These are phyloP conservation scores for Plumapathes pennacea DNA, from an alignment of 92 coral and sea anemone genomes.

Conservation along the genomic window DNA sequence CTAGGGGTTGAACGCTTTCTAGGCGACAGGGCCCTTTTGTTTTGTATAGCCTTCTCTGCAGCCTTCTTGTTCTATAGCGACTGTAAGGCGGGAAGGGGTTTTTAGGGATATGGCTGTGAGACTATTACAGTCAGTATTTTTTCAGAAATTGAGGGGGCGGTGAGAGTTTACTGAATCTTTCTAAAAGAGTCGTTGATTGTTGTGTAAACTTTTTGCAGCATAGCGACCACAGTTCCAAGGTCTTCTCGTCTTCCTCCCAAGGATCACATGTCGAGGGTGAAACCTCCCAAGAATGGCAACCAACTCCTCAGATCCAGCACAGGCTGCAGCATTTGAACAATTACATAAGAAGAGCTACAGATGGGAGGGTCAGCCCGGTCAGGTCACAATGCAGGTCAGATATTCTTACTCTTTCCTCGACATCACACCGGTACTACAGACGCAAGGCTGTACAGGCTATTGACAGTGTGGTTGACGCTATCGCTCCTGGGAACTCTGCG, in stretches of 20 bases:
- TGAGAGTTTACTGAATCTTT: no score
- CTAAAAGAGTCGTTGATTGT: no score
- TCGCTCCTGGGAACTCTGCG: constrained; percentile 44
- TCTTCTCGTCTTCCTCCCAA: constrained; percentile 22
- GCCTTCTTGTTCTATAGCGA: no score
- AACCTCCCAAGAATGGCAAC: constrained; percentile 37
- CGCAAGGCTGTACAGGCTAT: constrained; percentile 34
- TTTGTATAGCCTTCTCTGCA: no score
- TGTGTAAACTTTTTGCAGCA: no score
- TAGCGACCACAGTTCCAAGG: constrained; percentile 1
- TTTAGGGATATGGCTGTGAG: no score
- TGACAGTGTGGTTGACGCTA: constrained; percentile 33
- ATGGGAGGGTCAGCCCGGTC: constrained; percentile 50
- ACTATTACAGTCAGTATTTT: no score
- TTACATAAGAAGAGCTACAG: constrained; percentile 15
- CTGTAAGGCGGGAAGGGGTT: no score
- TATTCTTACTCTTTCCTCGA: constrained; percentile 22
- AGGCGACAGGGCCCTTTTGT: no score
- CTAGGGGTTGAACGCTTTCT: no score
- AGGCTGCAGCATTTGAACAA: constrained; percentile 24
- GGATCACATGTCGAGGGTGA: constrained; percentile 19
- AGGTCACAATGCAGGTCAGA: constrained; percentile 39
- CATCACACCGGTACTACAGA: constrained; percentile 29
- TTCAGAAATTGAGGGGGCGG: no score
- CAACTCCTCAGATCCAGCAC: constrained; percentile 36